Evolutionary conservation across 2,797 vertebrate species (phyloP).

Genomic region (Australoheros facetus): DNA sequence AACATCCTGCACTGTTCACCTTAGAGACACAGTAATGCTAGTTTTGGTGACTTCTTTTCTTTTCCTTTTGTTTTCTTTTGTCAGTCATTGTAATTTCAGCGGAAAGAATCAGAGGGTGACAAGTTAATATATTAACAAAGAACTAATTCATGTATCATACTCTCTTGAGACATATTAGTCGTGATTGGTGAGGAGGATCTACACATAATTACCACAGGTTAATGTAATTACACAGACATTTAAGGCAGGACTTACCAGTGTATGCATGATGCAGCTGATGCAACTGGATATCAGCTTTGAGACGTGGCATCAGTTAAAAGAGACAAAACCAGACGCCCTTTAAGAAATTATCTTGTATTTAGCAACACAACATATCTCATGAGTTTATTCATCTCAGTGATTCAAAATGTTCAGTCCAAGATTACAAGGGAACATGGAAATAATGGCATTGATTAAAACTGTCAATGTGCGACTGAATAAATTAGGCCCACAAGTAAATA

Average conservation of each 20-base stretch:
- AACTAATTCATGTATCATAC: slow-evolving; percentile 44
- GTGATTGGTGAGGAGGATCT: slow-evolving; percentile 59
- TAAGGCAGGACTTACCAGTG: slow-evolving; percentile 29
- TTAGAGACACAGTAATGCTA: too few species aligned
- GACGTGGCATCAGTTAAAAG: slow-evolving; percentile 5
- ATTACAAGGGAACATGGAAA: slow-evolving; percentile 22
- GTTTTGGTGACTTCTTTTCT: too few species aligned
- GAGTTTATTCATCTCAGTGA: neutral
- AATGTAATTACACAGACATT: slow-evolving; percentile 57
- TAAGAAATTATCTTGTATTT: neutral
- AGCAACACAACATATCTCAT: neutral
- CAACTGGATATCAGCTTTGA: slow-evolving; percentile 37
- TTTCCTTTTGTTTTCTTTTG: neutral
- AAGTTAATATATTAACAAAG: slow-evolving; percentile 51
- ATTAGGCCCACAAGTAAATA: slow-evolving; percentile 59
- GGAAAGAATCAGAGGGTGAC: neutral
- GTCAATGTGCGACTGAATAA: slow-evolving; percentile 55
- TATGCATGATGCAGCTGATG: slow-evolving; percentile 5
- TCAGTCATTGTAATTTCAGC: neutral
- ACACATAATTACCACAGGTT: slow-evolving; percentile 59
- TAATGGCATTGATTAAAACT: slow-evolving; percentile 48
- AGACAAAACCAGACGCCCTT: neutral
- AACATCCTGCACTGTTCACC: neutral
- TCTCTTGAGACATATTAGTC: slow-evolving; percentile 58
- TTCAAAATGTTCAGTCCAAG: neutral